Percentiles rank a stretch among this genome's conserved stretches.
phyloP scores from a whole-genome alignment of 2,888 invertebrate genomes.

The Nymphalis urticae region DNA sequence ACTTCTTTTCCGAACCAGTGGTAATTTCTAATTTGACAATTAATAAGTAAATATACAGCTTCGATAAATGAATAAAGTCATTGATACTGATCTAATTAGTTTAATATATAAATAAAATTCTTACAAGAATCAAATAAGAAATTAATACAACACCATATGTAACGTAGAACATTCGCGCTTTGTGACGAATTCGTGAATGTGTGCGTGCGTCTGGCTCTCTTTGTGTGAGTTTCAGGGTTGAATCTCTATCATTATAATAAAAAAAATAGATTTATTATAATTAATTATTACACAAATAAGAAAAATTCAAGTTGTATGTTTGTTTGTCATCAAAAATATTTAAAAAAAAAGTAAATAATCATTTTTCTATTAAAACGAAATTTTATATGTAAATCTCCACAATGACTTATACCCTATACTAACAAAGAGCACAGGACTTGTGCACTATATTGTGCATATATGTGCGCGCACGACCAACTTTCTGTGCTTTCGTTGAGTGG shows the following conservation, averaged over 20 bases:
- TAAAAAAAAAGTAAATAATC: too few species aligned
- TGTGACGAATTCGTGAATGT: background rate
- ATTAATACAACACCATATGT: background rate
- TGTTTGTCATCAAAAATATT: too few species aligned
- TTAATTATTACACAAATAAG: background rate
- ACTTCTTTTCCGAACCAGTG: too few species aligned
- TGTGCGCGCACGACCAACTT: too few species aligned
- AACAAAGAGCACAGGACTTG: too few species aligned
- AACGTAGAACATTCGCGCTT: background rate
- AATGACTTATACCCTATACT: too few species aligned
- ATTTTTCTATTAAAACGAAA: background rate
- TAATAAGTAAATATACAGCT: too few species aligned
- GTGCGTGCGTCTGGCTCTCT: slow-evolving; percentile 15
- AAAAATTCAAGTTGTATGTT: background rate
- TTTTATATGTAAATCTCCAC: too few species aligned
- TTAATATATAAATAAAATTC: background rate
- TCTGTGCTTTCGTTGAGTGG: too few species aligned
- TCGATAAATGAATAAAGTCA: too few species aligned
- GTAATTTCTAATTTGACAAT: too few species aligned
- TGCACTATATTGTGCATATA: too few species aligned
- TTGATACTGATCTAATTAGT: background rate
- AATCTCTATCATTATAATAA: background rate
- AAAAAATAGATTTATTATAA: slow-evolving; percentile 17
- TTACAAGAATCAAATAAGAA: background rate
- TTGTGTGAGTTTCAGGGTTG: slow-evolving; percentile 18